A percentile compares a stretch with the other conserved stretches of the same genome.
These are phyloP conservation scores for Chlorops oryzae DNA, from an alignment of 1,140 invertebrate species.

Conservation along the genomic window DNA sequence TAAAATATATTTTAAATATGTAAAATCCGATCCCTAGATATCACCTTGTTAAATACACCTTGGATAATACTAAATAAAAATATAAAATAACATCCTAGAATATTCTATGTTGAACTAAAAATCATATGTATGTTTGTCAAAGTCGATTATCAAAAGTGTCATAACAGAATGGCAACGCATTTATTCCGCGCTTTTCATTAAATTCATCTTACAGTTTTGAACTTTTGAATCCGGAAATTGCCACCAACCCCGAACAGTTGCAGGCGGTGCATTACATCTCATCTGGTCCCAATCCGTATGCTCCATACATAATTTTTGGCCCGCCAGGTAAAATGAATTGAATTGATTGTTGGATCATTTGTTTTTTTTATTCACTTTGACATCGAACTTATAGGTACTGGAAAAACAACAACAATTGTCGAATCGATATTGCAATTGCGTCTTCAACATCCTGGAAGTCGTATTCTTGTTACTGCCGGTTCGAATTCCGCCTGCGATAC, in stretches of 20 bases:
- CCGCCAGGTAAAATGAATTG: constrained; percentile 27
- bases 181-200: not conserved
- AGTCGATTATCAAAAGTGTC: not conserved
- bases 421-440: constrained; percentile 58
- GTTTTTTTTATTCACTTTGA: too few relatives aligned
- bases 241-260: constrained; percentile 28
- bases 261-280: constrained; percentile 31
- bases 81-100: too few relatives aligned
- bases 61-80: not conserved
- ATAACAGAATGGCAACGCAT: too few relatives aligned
- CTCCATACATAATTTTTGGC: constrained; percentile 37
- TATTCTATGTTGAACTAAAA: too few relatives aligned
- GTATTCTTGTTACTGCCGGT: constrained; percentile 64
- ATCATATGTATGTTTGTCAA: not conserved
- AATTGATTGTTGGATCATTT: too few relatives aligned
- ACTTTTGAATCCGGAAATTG: constrained; percentile 25
- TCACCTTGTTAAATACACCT: too few relatives aligned
- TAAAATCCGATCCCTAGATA: too few relatives aligned
- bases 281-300: constrained; percentile 24
- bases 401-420: constrained; percentile 72
- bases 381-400: too few relatives aligned
- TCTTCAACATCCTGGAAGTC: constrained; percentile 42
- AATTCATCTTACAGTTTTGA: constrained; percentile 2
- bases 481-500: constrained; percentile 75
- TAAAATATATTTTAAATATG: too few relatives aligned